A percentile compares a stretch with the other conserved stretches of the same genome.
Evolutionary conservation across 2,797 vertebrate species (phyloP).

Genomic region (Chrysocyon brachyurus): DNA sequence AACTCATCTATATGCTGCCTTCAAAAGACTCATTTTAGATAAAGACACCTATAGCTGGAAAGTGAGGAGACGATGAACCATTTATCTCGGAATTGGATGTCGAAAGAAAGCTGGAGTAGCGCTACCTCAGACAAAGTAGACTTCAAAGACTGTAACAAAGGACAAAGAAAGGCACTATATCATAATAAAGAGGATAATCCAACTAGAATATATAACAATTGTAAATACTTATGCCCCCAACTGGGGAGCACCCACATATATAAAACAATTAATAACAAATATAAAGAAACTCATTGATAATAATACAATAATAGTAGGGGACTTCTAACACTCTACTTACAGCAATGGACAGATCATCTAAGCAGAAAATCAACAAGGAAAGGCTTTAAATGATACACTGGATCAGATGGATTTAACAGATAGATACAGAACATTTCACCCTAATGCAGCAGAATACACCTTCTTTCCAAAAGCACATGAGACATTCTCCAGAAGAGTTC

Average conservation of each 20-base stretch:
- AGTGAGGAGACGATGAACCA: neutral
- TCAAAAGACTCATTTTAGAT: neutral
- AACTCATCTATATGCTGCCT: neutral
- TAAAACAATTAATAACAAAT: neutral
- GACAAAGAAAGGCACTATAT: neutral
- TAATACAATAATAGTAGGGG: neutral
- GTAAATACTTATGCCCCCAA: neutral
- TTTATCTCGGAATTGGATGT: neutral
- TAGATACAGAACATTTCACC: neutral
- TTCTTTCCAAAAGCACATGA: neutral
- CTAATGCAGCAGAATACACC: neutral
- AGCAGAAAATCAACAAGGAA: neutral
- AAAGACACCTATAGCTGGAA: neutral
- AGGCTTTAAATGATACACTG: neutral
- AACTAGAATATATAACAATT: neutral
- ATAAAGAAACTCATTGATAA: neutral
- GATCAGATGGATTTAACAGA: neutral
- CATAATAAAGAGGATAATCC: neutral
- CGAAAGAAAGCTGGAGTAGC: neutral
- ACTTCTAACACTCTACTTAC: neutral
- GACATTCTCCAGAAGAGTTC: neutral
- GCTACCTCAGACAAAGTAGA: neutral
- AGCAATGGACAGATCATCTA: neutral
- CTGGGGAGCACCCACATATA: neutral
- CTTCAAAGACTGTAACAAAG: neutral